phyloP scores from a whole-genome alignment of 2,797 vertebrate species.

The Sebastes aleutianus region DNA sequence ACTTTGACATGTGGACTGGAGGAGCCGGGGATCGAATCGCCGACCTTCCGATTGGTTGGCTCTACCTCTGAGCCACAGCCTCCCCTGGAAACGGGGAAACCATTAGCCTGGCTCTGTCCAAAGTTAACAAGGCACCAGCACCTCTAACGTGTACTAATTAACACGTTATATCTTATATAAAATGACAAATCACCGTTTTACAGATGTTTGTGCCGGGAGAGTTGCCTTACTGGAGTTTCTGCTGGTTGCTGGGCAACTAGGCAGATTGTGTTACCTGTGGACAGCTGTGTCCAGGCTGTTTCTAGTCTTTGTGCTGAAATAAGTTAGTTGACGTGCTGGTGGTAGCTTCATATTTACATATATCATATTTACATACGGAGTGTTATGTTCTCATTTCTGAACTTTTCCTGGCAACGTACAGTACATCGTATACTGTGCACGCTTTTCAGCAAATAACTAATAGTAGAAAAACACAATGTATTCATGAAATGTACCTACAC shows the following conservation, averaged over 20 bases:
- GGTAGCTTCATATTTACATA: neutral
- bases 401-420: neutral
- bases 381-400: neutral
- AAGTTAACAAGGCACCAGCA: neutral
- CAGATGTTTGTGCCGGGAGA: neutral
- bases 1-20: too few relatives aligned
- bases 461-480: neutral
- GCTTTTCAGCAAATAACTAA: neutral
- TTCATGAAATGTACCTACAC: conserved; percentile 18
- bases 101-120: neutral
- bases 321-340: neutral
- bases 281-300: neutral
- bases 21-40: too few relatives aligned
- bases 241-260: neutral
- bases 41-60: too few relatives aligned
- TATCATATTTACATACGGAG: neutral
- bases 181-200: neutral
- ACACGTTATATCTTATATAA: neutral
- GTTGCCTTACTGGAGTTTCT: neutral
- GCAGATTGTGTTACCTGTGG: neutral
- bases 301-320: neutral
- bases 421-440: neutral
- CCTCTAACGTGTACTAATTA: neutral
- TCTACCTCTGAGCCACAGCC: too few relatives aligned
- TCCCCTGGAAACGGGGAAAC: neutral